phyloP scores from a whole-genome alignment of 2,113 vertebrate species.

The Myiozetetes cayanensis region DNA sequence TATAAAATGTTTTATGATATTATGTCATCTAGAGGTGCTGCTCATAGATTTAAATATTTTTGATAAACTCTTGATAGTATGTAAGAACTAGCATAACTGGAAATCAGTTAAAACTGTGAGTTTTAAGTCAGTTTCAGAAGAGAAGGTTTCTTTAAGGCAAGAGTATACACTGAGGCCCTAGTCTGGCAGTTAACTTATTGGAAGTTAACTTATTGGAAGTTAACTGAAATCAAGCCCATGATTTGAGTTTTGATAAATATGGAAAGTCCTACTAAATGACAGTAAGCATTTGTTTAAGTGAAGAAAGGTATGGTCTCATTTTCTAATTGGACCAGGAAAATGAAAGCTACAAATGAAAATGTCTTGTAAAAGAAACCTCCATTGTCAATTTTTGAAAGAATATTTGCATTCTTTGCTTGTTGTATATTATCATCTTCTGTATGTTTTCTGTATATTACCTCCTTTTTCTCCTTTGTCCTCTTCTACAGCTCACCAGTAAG shows the following conservation, averaged over 20 bases:
- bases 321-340: not conserved
- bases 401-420: not conserved
- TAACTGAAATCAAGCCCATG: not conserved
- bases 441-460: not conserved
- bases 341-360: not conserved
- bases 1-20: not conserved
- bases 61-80: not conserved
- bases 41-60: not conserved
- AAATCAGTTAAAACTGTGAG: not conserved
- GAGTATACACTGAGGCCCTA: not conserved
- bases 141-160: not conserved
- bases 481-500: not conserved
- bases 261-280: not conserved
- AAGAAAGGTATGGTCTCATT: not conserved
- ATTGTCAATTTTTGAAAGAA: not conserved
- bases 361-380: not conserved
- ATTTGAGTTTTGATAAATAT: not conserved
- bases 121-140: not conserved
- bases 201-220: not conserved
- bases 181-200: not conserved
- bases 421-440: not conserved
- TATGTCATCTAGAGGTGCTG: not conserved
- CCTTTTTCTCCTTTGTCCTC: not conserved
- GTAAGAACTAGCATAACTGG: not conserved
- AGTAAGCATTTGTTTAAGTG: not conserved